These are phyloP conservation scores for Neodiprion virginianus DNA, from an alignment of 1,140 invertebrate genomes.

Conservation along the genomic window DNA sequence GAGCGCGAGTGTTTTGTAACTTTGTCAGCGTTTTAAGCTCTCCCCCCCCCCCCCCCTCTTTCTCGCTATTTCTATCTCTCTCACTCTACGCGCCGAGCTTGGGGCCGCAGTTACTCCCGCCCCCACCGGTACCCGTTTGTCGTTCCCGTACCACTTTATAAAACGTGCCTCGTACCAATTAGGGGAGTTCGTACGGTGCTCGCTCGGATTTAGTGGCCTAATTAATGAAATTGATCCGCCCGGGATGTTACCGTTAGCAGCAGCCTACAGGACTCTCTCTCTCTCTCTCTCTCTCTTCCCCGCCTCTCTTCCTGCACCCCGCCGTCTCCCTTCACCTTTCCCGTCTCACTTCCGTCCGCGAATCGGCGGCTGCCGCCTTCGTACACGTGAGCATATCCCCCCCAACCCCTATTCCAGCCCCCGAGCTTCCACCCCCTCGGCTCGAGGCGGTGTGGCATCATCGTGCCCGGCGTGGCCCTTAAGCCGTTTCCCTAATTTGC, in stretches of 20 bases:
- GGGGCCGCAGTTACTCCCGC: conserved; percentile 16
- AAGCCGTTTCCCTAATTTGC: conserved; percentile 16
- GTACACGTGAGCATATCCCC: not conserved
- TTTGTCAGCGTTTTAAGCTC: conserved; percentile 56
- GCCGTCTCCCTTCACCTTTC: conserved; percentile 15
- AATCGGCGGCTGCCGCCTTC: conserved; percentile 15
- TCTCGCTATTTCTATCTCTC: conserved; percentile 3
- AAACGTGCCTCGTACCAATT: conserved; percentile 51
- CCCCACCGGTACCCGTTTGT: conserved; percentile 16
- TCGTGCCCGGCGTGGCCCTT: conserved; percentile 5
- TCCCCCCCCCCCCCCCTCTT: conserved; percentile 22
- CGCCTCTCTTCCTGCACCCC: conserved; percentile 18
- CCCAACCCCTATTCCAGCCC: not conserved
- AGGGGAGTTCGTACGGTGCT: conserved; percentile 39
- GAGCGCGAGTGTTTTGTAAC: conserved; percentile 52
- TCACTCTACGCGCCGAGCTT: not conserved
- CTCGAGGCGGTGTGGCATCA: not conserved
- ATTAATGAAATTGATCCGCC: conserved; percentile 57
- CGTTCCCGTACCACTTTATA: conserved; percentile 31
- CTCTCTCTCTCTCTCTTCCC: conserved; percentile 20
- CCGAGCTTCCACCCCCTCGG: not conserved
- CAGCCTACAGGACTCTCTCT: conserved; percentile 26
- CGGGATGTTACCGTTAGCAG: conserved; percentile 29
- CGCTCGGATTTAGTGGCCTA: conserved; percentile 52
- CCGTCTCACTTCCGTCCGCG: conserved; percentile 11